phyloP scores from a whole-genome alignment of 2,797 vertebrate species.

The Tokudaia muenninki region DNA sequence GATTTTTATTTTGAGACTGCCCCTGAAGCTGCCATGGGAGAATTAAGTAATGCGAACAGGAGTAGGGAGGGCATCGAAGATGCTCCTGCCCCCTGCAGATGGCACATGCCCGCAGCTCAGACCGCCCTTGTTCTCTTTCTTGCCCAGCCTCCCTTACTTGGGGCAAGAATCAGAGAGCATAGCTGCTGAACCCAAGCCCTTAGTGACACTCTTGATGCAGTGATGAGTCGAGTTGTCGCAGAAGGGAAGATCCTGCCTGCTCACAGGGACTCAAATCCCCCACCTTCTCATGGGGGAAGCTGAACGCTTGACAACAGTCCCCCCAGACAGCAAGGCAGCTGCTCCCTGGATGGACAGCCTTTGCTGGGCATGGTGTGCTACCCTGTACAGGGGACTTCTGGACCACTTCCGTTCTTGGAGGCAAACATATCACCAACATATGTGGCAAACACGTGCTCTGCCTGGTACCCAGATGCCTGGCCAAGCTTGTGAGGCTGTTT shows the following conservation, averaged over 20 bases:
- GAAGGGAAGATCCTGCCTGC: not conserved
- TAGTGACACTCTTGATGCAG: not conserved
- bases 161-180: not conserved
- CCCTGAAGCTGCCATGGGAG: not conserved
- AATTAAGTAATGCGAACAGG: not conserved
- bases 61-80: not conserved
- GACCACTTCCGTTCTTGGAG: slow-evolving; percentile 53
- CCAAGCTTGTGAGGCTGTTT: slow-evolving; percentile 45
- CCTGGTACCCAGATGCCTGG: not conserved
- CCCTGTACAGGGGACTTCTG: slow-evolving; percentile 14
- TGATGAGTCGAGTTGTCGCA: not conserved
- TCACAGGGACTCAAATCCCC: rapidly evolving
- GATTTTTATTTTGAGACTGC: not conserved
- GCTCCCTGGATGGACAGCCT: not conserved
- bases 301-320: not conserved
- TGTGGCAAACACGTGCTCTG: not conserved
- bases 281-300: not conserved
- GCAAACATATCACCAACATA: not conserved
- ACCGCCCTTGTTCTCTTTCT: no score
- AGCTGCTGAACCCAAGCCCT: rapidly evolving
- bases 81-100: not conserved
- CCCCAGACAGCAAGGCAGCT: not conserved
- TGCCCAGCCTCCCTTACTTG: not conserved
- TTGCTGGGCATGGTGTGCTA: not conserved
- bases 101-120: not conserved